These are phyloP conservation scores for Lanius ludovicianus DNA, from an alignment of 2,113 vertebrate species.

Conservation along the genomic window DNA sequence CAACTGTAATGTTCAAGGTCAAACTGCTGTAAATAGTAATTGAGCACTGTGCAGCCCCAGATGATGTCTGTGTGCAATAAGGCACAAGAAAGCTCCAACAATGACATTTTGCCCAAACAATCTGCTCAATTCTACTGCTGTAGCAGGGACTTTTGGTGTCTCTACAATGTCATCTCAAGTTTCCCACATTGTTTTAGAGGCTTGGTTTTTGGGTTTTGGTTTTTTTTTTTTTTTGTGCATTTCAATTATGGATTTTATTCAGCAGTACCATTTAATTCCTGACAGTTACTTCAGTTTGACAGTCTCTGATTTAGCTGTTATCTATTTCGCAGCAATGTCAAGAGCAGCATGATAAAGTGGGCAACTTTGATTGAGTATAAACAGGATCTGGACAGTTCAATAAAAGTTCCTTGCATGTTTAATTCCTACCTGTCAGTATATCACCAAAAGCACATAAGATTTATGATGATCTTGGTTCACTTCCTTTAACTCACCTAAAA, in stretches of 20 bases:
- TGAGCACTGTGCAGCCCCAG: constrained; percentile 5
- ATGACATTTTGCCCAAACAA: constrained; percentile 56
- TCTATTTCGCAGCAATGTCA: constrained; percentile 61
- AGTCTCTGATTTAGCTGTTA: constrained; percentile 65
- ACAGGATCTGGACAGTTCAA: constrained; percentile 50
- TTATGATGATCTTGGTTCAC: background rate
- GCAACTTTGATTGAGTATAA: constrained; percentile 56
- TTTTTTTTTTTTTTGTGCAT: background rate
- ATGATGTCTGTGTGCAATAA: constrained; percentile 63
- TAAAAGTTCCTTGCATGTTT: constrained; percentile 51
- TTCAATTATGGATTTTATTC: constrained; percentile 61
- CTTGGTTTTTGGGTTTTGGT: background rate
- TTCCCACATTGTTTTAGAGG: constrained; percentile 36
- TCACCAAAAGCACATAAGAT: constrained; percentile 36
- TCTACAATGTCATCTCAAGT: constrained; percentile 52
- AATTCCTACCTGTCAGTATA: constrained; percentile 45
- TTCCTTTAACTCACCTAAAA: constrained; percentile 36
- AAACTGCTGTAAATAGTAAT: constrained; percentile 52
- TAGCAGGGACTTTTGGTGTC: constrained; percentile 10
- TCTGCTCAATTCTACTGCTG: constrained; percentile 20
- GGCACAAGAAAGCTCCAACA: constrained; percentile 48
- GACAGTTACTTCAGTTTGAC: constrained; percentile 56
- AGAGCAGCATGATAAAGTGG: constrained; percentile 36
- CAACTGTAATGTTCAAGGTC: constrained; percentile 58
- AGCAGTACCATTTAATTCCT: constrained; percentile 53